phyloP scores from a whole-genome alignment of 2,888 invertebrate species.

The Noctua pronuba region DNA sequence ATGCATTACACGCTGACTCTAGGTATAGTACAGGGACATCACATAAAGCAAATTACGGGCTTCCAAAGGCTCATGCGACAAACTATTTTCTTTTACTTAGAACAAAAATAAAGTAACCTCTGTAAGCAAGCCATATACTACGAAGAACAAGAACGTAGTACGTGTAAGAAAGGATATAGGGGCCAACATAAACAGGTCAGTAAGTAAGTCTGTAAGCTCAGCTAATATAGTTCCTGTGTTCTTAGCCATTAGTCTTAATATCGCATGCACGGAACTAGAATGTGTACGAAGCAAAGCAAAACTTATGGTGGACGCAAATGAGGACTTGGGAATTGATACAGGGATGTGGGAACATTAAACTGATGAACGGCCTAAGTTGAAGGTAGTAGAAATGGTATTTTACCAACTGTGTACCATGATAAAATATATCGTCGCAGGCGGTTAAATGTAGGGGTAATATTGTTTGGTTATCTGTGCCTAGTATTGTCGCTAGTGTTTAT shows the following conservation, averaged over 20 bases:
- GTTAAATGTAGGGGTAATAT: slow-evolving; percentile 50
- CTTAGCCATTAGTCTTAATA: slow-evolving; percentile 82
- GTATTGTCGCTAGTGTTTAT: slow-evolving; percentile 45
- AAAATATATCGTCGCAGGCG: slow-evolving; percentile 30
- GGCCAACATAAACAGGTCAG: slow-evolving; percentile 84
- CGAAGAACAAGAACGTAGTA: slow-evolving; percentile 77
- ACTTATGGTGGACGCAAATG: slow-evolving; percentile 86
- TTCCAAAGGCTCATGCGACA: slow-evolving; percentile 52
- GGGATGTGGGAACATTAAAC: slow-evolving; percentile 63
- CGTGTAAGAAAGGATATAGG: slow-evolving; percentile 77
- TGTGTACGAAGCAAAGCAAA: slow-evolving; percentile 80
- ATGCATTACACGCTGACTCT: slow-evolving; percentile 30
- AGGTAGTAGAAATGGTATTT: slow-evolving; percentile 49
- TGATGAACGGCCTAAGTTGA: slow-evolving; percentile 61
- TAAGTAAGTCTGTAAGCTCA: slow-evolving; percentile 72
- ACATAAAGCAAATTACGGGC: slow-evolving; percentile 56
- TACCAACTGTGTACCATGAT: slow-evolving; percentile 47
- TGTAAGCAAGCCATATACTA: slow-evolving; percentile 65
- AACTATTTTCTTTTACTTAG: slow-evolving; percentile 67
- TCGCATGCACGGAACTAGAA: slow-evolving; percentile 75
- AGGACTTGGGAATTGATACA: slow-evolving; percentile 77
- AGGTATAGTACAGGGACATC: slow-evolving; percentile 15
- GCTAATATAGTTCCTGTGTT: slow-evolving; percentile 81
- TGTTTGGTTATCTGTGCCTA: slow-evolving; percentile 43
- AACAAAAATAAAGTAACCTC: slow-evolving; percentile 62